phyloP scores from a whole-genome alignment of 2,797 vertebrate genomes.

The Falco berigora region DNA sequence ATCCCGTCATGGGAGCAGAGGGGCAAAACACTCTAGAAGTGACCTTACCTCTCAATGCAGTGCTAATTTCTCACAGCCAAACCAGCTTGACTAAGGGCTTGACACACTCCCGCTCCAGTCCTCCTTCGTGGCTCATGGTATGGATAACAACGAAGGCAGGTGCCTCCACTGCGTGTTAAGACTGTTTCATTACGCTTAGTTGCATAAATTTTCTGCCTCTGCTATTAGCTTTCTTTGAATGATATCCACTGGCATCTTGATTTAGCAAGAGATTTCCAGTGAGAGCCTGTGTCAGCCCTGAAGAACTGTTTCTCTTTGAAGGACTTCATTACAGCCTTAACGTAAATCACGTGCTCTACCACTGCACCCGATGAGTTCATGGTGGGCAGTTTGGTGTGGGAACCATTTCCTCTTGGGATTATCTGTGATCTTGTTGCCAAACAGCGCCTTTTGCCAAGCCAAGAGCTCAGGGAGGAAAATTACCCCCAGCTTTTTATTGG shows the following conservation, averaged over 20 bases:
- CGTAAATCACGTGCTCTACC: not conserved
- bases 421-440: constrained; percentile 41
- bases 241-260: not conserved
- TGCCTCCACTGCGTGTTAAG: not conserved
- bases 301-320: not conserved
- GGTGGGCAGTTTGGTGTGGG: not conserved
- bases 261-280: not conserved
- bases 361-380: not conserved
- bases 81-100: constrained; percentile 66
- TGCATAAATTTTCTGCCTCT: constrained; percentile 3
- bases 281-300: not conserved
- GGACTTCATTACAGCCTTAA: constrained; percentile 47
- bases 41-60: constrained; percentile 59
- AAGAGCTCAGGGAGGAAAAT: not conserved
- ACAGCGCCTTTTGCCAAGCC: constrained; percentile 41
- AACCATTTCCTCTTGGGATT: not conserved
- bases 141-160: not conserved
- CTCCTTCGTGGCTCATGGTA: not conserved
- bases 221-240: not conserved
- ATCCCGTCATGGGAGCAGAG: not conserved
- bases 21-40: constrained; percentile 61
- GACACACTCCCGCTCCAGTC: constrained; percentile 14
- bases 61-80: constrained; percentile 62
- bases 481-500: not conserved
- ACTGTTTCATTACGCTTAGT: not conserved